These are phyloP conservation scores for Eudorcas thomsonii DNA, from an alignment of 2,113 vertebrate species.

Conservation along the genomic window DNA sequence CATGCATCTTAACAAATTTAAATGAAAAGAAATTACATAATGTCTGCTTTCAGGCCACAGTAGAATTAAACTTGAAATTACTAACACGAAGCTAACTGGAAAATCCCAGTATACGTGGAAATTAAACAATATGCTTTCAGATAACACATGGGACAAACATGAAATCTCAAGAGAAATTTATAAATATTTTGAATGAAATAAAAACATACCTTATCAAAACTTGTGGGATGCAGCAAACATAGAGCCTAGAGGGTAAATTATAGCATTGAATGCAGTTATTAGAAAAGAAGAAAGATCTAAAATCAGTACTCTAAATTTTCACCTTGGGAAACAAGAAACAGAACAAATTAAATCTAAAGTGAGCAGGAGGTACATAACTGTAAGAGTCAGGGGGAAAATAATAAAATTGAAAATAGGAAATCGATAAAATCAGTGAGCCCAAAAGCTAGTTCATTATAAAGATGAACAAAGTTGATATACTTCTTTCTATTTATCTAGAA, in stretches of 20 bases:
- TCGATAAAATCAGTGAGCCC: neutral
- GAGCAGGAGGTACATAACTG: neutral
- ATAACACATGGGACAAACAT: neutral
- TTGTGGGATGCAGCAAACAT: neutral
- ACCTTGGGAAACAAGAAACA: neutral
- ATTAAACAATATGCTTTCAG: neutral
- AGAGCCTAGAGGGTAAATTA: neutral
- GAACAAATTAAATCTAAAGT: neutral
- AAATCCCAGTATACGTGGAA: neutral
- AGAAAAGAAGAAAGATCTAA: neutral
- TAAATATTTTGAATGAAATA: neutral
- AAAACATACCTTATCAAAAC: neutral
- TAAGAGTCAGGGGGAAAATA: neutral
- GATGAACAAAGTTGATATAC: neutral
- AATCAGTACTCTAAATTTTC: neutral
- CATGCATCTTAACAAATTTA: neutral
- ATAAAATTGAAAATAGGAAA: neutral
- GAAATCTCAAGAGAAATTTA: neutral
- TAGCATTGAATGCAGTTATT: neutral
- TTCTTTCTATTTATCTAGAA: neutral
- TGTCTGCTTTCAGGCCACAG: neutral
- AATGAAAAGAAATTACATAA: neutral
- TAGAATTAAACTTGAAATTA: neutral
- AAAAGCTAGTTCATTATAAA: neutral
- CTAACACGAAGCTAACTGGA: neutral